Percentiles rank a stretch among this genome's conserved stretches.
These are phyloP conservation scores for Slavum lentiscoides DNA, from an alignment of 2,888 invertebrate species.

Conservation along the genomic window DNA sequence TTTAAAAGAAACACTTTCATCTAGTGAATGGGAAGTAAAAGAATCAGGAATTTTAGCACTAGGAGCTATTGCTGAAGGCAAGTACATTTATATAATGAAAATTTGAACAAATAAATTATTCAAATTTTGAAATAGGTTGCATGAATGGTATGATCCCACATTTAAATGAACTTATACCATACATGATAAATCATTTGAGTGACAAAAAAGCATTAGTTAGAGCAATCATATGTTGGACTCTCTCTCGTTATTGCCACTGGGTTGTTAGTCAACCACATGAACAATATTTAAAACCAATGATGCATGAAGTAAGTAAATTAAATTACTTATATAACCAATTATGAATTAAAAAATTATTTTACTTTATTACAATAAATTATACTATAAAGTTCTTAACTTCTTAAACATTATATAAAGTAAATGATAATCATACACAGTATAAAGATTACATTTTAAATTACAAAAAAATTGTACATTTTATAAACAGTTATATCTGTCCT, in stretches of 20 bases:
- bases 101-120: constrained; percentile 33
- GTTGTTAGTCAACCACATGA: constrained; percentile 95
- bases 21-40: constrained; percentile 95
- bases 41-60: constrained; percentile 82
- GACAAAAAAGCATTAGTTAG: constrained; percentile 96
- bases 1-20: constrained; percentile 93
- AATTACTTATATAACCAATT: neutral
- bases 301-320: constrained; percentile 75
- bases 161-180: constrained; percentile 93
- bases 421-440: too few relatives aligned
- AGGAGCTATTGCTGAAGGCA: constrained; percentile 72
- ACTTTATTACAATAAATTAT: neutral
- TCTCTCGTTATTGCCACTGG: constrained; percentile 97
- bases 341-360: neutral
- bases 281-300: constrained; percentile 87
- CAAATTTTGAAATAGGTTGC: constrained; percentile 65
- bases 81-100: neutral
- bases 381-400: too few relatives aligned
- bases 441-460: too few relatives aligned
- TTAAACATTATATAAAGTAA: too few relatives aligned
- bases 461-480: too few relatives aligned
- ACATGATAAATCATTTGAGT: constrained; percentile 85
- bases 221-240: constrained; percentile 98
- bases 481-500: too few relatives aligned
- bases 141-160: constrained; percentile 97